Evolutionary conservation across 1,140 invertebrate species (phyloP), one percentile per base, ranked within the genome.

Genomic region (Lasaia peninsularis): DNA sequence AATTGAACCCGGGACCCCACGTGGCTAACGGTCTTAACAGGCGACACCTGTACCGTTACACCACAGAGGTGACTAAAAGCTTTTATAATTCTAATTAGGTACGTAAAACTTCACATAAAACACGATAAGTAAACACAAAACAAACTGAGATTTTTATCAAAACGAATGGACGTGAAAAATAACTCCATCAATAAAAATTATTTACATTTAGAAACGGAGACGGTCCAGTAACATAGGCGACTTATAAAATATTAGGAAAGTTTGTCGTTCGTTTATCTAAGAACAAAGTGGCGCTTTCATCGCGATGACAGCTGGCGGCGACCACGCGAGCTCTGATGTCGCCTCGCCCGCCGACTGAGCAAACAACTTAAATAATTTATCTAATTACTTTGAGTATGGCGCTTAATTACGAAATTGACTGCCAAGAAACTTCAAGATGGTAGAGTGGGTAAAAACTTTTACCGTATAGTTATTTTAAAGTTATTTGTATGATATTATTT

Each of bases 281-380:
- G 56, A 52, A 60, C 57, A 60, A 65, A 69, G 63, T 60, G 61
- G 48, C 60, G 63, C 56, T 63, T 60, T 34, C 55, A 59, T 52
- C 61, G 55, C 57, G 60, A 53, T 53, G 62, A 54, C 65, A 67
- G 58, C 63, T 58, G 60, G 44, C 61, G 64, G 64, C 63, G 58
- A 62, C 64, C 35, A 62, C 60, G 48, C 52, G 34, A 44, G 55
- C 63, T 56, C 58, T 61, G 56, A 37, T 56, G 50, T 53, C 37
- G 61, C 62, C 37, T 57, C 56, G 21, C 50, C 54, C 37, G 57
- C 44, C 52, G 59, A 62, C 65, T 62, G 59, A 40, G 62, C 64
- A 70, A 67, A 70, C 68, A 70, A 70, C 62, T 70, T 62, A 58
- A 60, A 67, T 64, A 62, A 65, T 67, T 70, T 70, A 70, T 64